Evolutionary conservation across 2,888 invertebrate species (phyloP), one percentile per base, ranked within the genome.

Genomic region (Pyrochroa serraticornis): DNA sequence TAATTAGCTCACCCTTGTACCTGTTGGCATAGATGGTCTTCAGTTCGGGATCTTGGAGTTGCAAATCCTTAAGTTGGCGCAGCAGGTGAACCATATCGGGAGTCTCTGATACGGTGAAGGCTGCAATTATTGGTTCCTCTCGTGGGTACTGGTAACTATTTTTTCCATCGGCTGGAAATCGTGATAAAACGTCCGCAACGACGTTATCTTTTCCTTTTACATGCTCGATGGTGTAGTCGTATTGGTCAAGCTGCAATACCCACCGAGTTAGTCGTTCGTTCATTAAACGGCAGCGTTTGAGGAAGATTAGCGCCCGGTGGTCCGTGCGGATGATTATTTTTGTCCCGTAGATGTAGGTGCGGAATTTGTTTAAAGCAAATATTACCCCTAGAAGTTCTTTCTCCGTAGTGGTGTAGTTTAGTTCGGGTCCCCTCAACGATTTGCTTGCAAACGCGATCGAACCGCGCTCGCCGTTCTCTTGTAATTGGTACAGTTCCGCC

Each of bases 341-440:
- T 9, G 22, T 9, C 1, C 53, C 58, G 7, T 45, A 36, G 10
- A 65, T 7, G 8, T 45, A 39, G 0, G 46, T 52, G 1, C 56
- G 38, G 34, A 55, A 60, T 44, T 64, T 63, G 5, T 52, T 42
- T 12, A 65, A 9, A 1, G 46, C 52, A 35, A 51, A 60, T 7
- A 62, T 45, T 5, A 64, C 49, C 0, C 53, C 63, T 1, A 63
- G 43, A 2, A 63, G 39, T 35, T 62, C 67, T 31, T 64, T 63
- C 41, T 66, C 63, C 0, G 62, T 64, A 5, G 48, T 47, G 6
- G 62, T 66, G 41, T 65, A 66, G 3, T 50, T 33, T 3, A 63
- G 22, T 32, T 65, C 64, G 3, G 60, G 33, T 1, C 51, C 55
- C 7, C 35, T 31, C 13, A 63, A 47, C 6, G 33, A 14, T 33